phyloP scores from a whole-genome alignment of 2,113 vertebrate species.

The Ptilonorhynchus violaceus region DNA sequence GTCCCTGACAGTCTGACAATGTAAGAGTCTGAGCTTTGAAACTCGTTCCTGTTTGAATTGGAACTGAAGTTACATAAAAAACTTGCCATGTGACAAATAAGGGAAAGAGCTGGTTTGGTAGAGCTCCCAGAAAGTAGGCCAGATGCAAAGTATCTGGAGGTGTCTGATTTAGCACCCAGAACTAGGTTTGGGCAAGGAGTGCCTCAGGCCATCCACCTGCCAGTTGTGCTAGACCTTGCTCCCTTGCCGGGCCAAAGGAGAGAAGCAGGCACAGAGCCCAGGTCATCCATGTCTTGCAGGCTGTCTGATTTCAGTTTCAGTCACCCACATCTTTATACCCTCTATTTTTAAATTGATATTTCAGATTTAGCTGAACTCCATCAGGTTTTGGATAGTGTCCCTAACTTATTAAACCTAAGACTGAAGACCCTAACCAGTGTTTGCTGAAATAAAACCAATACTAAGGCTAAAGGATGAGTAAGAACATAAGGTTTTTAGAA shows the following conservation, averaged over 20 bases:
- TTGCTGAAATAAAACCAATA: neutral
- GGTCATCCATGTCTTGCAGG: neutral
- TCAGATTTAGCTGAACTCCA: neutral
- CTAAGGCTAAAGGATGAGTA: neutral
- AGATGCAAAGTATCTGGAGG: neutral
- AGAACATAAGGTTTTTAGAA: neutral
- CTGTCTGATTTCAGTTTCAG: neutral
- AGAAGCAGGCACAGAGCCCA: neutral
- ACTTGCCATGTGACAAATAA: neutral
- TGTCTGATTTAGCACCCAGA: neutral
- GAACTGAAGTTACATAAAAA: neutral
- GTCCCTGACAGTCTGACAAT: neutral
- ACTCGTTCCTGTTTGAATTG: neutral
- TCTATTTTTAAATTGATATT: neutral
- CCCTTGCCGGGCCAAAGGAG: neutral
- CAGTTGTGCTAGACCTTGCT: neutral
- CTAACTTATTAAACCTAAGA: neutral
- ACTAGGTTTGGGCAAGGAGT: neutral
- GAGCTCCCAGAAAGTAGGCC: conserved; percentile 7
- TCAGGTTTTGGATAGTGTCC: neutral
- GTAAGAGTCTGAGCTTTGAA: neutral
- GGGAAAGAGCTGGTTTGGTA: neutral
- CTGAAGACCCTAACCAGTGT: neutral
- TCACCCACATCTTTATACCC: neutral
- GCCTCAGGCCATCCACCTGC: neutral